phyloP scores from a whole-genome alignment of 2,797 vertebrate genomes.

The Chiroxiphia lanceolata region DNA sequence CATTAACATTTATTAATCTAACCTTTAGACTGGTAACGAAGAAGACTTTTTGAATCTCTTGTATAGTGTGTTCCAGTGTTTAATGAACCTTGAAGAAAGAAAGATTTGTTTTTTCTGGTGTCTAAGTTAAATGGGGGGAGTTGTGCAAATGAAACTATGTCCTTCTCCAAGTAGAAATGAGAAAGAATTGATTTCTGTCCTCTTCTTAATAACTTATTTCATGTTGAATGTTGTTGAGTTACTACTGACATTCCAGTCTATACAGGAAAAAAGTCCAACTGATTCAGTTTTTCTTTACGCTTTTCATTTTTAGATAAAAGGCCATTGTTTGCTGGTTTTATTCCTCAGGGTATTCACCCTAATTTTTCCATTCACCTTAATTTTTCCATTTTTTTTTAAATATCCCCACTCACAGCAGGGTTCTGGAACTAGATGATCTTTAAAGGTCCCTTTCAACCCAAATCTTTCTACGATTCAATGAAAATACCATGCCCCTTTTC shows the following conservation, averaged over 20 bases:
- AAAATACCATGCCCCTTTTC: background rate
- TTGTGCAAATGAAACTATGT: background rate
- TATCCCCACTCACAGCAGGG: accelerated
- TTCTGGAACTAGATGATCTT: background rate
- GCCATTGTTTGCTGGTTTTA: background rate
- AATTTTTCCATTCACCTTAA: background rate
- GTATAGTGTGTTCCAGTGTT: background rate
- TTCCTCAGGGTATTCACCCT: background rate
- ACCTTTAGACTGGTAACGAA: background rate
- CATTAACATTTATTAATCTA: background rate
- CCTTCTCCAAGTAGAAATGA: background rate
- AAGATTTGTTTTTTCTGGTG: background rate
- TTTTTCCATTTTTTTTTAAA: background rate
- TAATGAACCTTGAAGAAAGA: background rate
- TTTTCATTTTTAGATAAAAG: background rate
- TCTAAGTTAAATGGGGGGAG: background rate
- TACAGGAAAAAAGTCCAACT: accelerated
- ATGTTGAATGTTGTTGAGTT: background rate
- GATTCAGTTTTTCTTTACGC: background rate
- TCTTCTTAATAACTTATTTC: background rate
- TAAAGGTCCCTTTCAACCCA: background rate
- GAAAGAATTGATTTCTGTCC: background rate
- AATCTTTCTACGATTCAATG: background rate
- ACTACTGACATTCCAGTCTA: background rate
- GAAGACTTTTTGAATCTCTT: background rate